A percentile compares a stretch with the other conserved stretches of the same genome.
Conservation (phyloP, 2,113 vertebrate genomes). For the Puntigrus tetrazona region DNA sequence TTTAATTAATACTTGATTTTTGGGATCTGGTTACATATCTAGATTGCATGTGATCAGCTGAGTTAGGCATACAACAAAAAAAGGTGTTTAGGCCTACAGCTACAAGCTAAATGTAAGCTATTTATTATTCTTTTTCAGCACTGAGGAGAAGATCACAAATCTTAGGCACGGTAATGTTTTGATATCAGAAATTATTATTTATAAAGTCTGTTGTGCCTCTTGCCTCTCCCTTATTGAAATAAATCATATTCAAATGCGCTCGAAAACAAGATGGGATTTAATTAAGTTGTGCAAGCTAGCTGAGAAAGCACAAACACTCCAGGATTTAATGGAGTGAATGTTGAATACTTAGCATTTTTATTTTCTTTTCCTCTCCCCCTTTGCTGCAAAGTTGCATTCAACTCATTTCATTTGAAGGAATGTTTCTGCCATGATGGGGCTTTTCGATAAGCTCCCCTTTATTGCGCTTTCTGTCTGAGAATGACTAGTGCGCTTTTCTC, state of each 20-base stretch:
- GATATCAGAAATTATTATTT: constrained; percentile 45
- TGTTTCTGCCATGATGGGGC: constrained; percentile 18
- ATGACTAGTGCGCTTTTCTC: constrained; percentile 50
- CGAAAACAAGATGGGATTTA: constrained; percentile 55
- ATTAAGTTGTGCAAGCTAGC: constrained; percentile 57
- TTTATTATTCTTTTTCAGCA: background rate
- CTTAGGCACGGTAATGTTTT: constrained; percentile 18
- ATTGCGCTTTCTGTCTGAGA: constrained; percentile 38
- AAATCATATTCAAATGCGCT: constrained; percentile 57
- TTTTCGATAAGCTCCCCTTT: constrained; percentile 46
- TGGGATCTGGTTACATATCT: background rate
- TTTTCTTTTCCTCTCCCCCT: background rate
- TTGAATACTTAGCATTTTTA: constrained; percentile 36
- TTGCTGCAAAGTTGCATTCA: constrained; percentile 27
- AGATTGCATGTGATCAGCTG: background rate
- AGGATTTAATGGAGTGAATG: constrained; percentile 38
- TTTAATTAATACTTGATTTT: background rate
- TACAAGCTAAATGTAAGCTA: background rate
- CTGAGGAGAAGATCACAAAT: background rate
- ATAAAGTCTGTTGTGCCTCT: constrained; percentile 51
- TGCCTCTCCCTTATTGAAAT: constrained; percentile 45
- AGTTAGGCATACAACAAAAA: background rate
- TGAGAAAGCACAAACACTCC: constrained; percentile 55
- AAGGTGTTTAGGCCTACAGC: background rate
- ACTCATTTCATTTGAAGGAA: constrained; percentile 36